Percentiles rank a stretch among this genome's conserved stretches.
phyloP scores from a whole-genome alignment of 2,797 vertebrate genomes.

The Urosaurus nigricauda region DNA sequence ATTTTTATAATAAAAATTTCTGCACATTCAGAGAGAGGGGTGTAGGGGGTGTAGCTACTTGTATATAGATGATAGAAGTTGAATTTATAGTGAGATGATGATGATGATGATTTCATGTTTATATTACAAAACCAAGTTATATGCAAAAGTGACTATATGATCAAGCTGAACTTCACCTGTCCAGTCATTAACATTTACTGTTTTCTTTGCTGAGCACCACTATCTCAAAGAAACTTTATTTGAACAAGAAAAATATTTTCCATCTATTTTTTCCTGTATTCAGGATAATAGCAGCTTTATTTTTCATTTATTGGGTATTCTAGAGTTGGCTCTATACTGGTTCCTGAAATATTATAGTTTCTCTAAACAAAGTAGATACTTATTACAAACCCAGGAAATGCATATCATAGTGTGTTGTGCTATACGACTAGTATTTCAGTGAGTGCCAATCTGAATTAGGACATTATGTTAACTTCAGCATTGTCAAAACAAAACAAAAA shows the following conservation, averaged over 20 bases:
- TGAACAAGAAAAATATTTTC: not conserved
- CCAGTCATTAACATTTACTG: not conserved
- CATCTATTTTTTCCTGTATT: no score
- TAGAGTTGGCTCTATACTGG: not conserved
- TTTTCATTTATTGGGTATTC: not conserved
- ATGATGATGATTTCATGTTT: conserved; percentile 14
- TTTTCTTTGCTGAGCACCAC: not conserved
- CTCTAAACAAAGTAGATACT: no score
- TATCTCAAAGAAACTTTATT: not conserved
- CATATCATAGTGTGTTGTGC: not conserved
- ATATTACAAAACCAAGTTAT: conserved; percentile 1
- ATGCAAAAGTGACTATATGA: not conserved
- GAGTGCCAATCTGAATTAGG: not conserved
- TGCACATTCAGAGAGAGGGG: not conserved
- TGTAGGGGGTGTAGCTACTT: not conserved
- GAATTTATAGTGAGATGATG: not conserved
- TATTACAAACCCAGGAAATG: no score
- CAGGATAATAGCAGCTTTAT: no score
- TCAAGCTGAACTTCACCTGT: not conserved
- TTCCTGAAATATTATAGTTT: not conserved
- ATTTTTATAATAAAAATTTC: not conserved
- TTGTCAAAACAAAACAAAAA: not conserved
- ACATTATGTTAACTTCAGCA: not conserved
- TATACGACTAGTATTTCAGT: not conserved
- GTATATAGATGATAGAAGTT: not conserved